phyloP scores from a whole-genome alignment of 2,888 invertebrate species.

The Slavum lentiscoides region DNA sequence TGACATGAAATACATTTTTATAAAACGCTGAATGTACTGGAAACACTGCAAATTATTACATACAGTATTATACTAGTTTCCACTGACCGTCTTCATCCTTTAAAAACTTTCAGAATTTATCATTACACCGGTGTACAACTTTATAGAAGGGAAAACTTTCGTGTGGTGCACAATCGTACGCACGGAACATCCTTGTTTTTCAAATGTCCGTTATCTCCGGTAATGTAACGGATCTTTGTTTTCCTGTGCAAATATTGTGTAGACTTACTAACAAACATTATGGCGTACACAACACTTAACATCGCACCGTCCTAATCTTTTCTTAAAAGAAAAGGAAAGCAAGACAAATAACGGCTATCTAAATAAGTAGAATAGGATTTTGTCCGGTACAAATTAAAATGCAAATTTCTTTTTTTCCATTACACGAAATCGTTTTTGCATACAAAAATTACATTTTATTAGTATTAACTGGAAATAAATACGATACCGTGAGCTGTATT shows the following conservation, averaged over 20 bases:
- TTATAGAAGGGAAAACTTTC: constrained; percentile 27
- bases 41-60: background rate
- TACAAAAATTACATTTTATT: no score
- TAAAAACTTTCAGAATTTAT: constrained; percentile 45
- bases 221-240: background rate
- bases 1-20: background rate
- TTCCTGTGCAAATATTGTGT: constrained; percentile 21
- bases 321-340: no score
- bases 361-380: no score
- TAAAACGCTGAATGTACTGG: background rate
- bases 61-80: constrained; percentile 1
- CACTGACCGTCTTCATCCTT: constrained; percentile 13
- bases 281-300: no score
- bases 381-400: no score
- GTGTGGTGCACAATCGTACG: constrained; percentile 7
- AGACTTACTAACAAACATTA: no score
- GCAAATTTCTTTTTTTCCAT: no score
- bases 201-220: constrained; percentile 22
- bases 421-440: no score
- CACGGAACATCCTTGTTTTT: constrained; percentile 16
- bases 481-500: no score
- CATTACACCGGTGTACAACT: constrained; percentile 36
- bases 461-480: no score
- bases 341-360: no score
- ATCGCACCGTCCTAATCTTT: no score